Base-by-base conservation (phyloP, 2,113 vertebrate genomes). In the Tamias sibiricus region DNA sequence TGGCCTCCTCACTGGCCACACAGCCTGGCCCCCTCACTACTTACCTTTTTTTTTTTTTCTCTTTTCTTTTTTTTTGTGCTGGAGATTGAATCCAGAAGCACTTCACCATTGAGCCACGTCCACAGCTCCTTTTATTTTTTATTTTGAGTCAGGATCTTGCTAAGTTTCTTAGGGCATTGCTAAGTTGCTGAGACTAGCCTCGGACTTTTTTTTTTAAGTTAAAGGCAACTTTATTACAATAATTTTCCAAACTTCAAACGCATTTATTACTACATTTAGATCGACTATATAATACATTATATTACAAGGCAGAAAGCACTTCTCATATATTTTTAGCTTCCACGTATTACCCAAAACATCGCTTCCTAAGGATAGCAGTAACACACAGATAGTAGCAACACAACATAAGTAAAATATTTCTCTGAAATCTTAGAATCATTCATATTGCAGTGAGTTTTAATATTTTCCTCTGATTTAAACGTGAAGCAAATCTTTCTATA, bases 221-320 rank as follows among this genome's bases (percentile, higher is more conserved):
- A 98, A 98, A 98, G 98, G 97, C 95, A 98, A 97, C 90, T 98
- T 99, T 99, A 99, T 99, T 99, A 95, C 85, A 98, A 98, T 98
- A 98, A 97, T 95, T 98, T 98, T 98, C 96, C 97, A 98, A 98
- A 96, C 97, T 97, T 97, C 98, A 98, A 98, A 98, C 96, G 98
- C 98, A 98, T 98, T 98, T 98, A 98, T 98, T 97, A 97, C 95
- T 96, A 72, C 97, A 95, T 93, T 96, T 94, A 96, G 91, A 97
- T 86, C 97, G 98, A 98, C 97, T 98, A 98, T 99, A 99, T 99
- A 98, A 98, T 99, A 98, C 98, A 99, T 98, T 98, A 99, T 98
- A 98, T 98, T 99, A 99, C 98, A 99, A 97, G 94, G 97, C 97
- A 98, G 97, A 96, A 97, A 91, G 95, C 94, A 95, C 68, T 96